Percentiles rank a stretch among this genome's conserved stretches.
Evolutionary conservation across 2,888 invertebrate genomes (phyloP).

Genomic region (Drosophila barbarae): DNA sequence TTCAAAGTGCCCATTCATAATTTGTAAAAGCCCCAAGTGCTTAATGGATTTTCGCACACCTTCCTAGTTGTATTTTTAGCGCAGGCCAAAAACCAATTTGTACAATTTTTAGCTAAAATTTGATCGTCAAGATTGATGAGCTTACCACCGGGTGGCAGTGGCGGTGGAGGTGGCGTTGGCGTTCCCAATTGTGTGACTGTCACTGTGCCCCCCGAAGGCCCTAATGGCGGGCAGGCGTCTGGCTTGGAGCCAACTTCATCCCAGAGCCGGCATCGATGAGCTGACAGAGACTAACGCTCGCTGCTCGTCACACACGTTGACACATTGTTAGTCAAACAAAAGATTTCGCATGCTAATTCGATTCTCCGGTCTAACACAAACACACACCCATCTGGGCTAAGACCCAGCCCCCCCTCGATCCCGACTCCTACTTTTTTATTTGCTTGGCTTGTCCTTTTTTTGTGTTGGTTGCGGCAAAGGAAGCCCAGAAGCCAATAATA

Average conservation of each 20-base stretch:
- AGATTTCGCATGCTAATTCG: slow-evolving; percentile 75
- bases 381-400: slow-evolving; percentile 22
- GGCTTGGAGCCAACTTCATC: slow-evolving; percentile 18
- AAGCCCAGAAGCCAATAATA: slow-evolving; percentile 60
- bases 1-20: slow-evolving; percentile 28
- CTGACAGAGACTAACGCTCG: slow-evolving; percentile 45
- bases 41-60: slow-evolving; percentile 13
- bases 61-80: slow-evolving; percentile 13
- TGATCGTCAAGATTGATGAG: slow-evolving; percentile 30
- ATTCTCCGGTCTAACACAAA: slow-evolving; percentile 53
- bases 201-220: slow-evolving; percentile 21
- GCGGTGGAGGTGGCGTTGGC: background rate
- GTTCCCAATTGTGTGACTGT: slow-evolving; percentile 24
- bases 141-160: background rate
- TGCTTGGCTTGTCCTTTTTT: slow-evolving; percentile 14
- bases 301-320: slow-evolving; percentile 67
- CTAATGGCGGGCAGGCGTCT: slow-evolving; percentile 18
- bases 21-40: slow-evolving; percentile 16
- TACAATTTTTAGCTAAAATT: slow-evolving; percentile 23
- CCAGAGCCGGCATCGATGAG: slow-evolving; percentile 23
- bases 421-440: slow-evolving; percentile 5
- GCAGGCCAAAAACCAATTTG: slow-evolving; percentile 26
- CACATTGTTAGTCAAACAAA: slow-evolving; percentile 75
- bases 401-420: slow-evolving; percentile 9
- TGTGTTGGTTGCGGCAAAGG: slow-evolving; percentile 17